Evolutionary conservation across 2,888 invertebrate genomes (phyloP), one percentile per base, ranked within the genome.

Genomic region (Drosophila putrida): DNA sequence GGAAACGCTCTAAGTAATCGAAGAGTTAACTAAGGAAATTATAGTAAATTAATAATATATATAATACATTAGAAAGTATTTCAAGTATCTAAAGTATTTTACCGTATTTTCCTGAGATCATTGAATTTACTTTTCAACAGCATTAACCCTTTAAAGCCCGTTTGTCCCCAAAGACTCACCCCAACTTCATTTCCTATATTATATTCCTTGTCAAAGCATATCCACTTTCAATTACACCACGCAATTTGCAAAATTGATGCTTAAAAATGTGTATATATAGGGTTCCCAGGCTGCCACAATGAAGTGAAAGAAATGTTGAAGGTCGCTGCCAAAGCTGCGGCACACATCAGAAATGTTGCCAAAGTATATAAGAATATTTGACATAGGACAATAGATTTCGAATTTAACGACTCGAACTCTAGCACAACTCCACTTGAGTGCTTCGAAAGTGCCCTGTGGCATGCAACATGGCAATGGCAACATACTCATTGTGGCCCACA

Each of bases 311-410:
- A 39, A 31, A 38, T 53, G 35, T 27, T 28, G 33, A 20, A 43
- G 51, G 51, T 38, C 36, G 27, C 51, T 25, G 51, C 10, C 10
- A 36, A 25, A 50, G 38, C 35, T n/a, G 36, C 4, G 8, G 33
- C 43, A 44, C 31, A 60, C 63, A 57, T 62, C 57, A 51, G 67
- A 68, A 74, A 63, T 74, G 62, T 85, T 70, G 58, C 66, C 60
- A 54, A 72, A 72, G 73, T 89, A 71, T 71, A 59, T 61, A 44
- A 47, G 55, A 69, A 62, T 53, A 60, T 69, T 81, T 71, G 74
- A 74, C 76, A 68, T 51, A 71, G 71, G 70, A 77, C 74, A 69
- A 81, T 84, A 81, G 82, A 77, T 74, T 87, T 38, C 46, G 39
- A 55, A 68, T 65, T 87, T 84, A 84, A 84, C 74, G 79, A 62